phyloP scores from a whole-genome alignment of 1,140 invertebrate genomes.

The Planococcus citri region DNA sequence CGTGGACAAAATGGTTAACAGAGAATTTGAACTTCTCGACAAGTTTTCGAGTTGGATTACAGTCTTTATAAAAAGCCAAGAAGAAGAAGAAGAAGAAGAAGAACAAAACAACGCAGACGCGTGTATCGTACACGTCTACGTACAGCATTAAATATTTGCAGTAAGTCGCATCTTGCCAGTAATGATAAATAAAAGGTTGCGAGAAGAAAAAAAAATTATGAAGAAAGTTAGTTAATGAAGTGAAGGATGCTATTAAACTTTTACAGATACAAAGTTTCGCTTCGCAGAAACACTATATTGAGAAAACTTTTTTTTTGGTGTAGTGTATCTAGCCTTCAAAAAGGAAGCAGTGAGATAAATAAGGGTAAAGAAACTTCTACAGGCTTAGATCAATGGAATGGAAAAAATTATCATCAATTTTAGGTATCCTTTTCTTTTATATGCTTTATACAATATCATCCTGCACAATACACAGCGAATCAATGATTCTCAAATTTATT shows the following conservation, averaged over 20 bases:
- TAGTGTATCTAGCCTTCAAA: not conserved
- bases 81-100: too few relatives aligned
- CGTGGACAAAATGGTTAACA: too few relatives aligned
- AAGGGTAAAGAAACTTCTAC: slow-evolving; percentile 1
- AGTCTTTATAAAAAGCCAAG: too few relatives aligned
- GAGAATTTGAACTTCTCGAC: too few relatives aligned
- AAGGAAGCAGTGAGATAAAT: slow-evolving; percentile 14
- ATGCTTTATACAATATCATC: not conserved
- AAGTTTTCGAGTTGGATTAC: too few relatives aligned
- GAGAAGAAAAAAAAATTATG: not conserved
- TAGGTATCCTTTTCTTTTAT: slow-evolving; percentile 3
- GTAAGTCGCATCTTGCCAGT: not conserved
- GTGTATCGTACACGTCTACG: too few relatives aligned
- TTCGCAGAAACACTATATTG: not conserved
- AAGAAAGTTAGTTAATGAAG: slow-evolving; percentile 17
- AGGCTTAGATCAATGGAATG: slow-evolving; percentile 16
- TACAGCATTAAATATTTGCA: too few relatives aligned
- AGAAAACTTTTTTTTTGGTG: not conserved
- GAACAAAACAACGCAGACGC: too few relatives aligned
- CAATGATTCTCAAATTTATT: slow-evolving; percentile 8
- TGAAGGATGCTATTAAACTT: slow-evolving; percentile 18
- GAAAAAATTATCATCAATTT: slow-evolving; percentile 20
- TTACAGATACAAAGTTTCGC: slow-evolving; percentile 12
- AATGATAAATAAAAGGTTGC: not conserved
- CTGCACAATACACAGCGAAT: not conserved